Conservation (phyloP, 2,888 invertebrate genomes). For the Sinelater perroti region DNA sequence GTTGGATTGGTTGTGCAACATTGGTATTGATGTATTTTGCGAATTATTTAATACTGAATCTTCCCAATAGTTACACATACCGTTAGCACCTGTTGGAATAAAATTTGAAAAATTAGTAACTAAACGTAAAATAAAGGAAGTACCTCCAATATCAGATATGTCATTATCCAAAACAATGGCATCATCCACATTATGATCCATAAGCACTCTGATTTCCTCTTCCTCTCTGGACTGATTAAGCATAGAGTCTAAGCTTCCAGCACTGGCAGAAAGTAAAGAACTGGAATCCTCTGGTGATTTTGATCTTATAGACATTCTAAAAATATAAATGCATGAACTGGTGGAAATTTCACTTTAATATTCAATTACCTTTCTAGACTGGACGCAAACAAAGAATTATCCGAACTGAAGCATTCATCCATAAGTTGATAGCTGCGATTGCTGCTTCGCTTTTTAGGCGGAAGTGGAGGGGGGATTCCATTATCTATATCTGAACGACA, state of each 20-base stretch:
- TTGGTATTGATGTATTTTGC: slow-evolving; percentile 52
- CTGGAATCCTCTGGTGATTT: slow-evolving; percentile 77
- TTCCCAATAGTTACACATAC: slow-evolving; percentile 51
- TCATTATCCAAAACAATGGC: slow-evolving; percentile 53
- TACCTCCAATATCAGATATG: slow-evolving; percentile 53
- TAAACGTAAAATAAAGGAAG: no score
- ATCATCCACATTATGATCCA: slow-evolving; percentile 59
- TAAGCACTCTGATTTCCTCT: slow-evolving; percentile 73
- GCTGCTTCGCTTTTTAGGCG: slow-evolving; percentile 75
- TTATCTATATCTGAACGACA: slow-evolving; percentile 59
- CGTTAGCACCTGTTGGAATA: slow-evolving; percentile 46
- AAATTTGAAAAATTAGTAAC: slow-evolving; percentile 1
- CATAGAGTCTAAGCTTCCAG: slow-evolving; percentile 87
- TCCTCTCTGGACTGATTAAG: slow-evolving; percentile 88
- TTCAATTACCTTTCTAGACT: slow-evolving; percentile 67
- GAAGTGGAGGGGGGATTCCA: slow-evolving; percentile 79
- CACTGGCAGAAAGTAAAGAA: slow-evolving; percentile 72
- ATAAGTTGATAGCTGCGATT: slow-evolving; percentile 62
- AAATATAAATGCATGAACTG: slow-evolving; percentile 35
- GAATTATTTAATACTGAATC: slow-evolving; percentile 50
- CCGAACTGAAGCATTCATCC: slow-evolving; percentile 63
- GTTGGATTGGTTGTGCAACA: slow-evolving; percentile 49
- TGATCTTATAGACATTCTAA: slow-evolving; percentile 76
- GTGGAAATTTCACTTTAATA: not conserved
- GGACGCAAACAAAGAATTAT: slow-evolving; percentile 70